Conservation (phyloP, 2,113 vertebrate species). For the Labeo rohita region DNA sequence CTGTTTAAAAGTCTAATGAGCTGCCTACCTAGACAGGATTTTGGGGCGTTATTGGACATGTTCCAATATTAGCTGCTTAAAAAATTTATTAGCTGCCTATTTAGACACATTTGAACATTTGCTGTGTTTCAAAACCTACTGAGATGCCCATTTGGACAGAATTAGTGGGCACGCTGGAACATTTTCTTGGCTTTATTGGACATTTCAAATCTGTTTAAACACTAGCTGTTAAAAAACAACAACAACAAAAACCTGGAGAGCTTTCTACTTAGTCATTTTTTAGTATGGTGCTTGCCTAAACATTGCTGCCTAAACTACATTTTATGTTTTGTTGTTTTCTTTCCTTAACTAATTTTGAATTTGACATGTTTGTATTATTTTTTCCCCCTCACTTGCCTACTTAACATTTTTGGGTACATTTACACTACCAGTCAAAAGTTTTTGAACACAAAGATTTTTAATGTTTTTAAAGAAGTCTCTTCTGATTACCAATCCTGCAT, state of each 20-base stretch:
- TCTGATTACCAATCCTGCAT: too few species aligned
- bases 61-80: neutral
- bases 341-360: neutral
- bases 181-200: conserved; percentile 15
- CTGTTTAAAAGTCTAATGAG: neutral
- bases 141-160: neutral
- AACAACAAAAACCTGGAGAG: neutral
- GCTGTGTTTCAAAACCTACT: neutral
- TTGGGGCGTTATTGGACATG: neutral
- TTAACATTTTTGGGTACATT: neutral
- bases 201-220: conserved; percentile 13
- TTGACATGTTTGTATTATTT: neutral
- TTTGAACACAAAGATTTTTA: too few species aligned
- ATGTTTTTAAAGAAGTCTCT: too few species aligned
- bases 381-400: neutral
- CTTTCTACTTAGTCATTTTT: neutral
- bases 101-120: neutral
- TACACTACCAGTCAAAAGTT: neutral
- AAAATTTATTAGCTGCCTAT: neutral
- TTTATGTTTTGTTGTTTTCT: neutral
- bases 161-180: neutral
- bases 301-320: neutral
- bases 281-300: neutral
- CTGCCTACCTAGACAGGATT: neutral
- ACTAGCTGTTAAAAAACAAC: conserved; percentile 4